Evolutionary conservation across 2,797 vertebrate species (phyloP).

Genomic region (Morus bassanus): DNA sequence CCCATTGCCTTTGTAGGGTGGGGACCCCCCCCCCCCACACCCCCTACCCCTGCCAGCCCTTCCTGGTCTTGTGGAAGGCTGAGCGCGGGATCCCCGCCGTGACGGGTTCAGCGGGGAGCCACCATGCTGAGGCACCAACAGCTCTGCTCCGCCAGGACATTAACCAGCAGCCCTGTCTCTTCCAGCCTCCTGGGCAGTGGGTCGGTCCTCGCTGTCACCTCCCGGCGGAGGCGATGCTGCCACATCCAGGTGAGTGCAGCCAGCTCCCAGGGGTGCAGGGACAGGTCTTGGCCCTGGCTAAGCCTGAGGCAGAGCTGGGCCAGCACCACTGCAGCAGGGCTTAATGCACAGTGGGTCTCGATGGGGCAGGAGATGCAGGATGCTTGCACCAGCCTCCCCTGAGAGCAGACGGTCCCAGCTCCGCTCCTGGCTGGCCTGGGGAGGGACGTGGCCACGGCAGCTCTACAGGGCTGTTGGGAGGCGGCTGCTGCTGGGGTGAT

Average conservation of each 20-base stretch:
- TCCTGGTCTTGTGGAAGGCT: rapidly evolving
- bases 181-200: slow-evolving; percentile 82
- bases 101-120: not conserved
- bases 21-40: not conserved
- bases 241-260: slow-evolving; percentile 68
- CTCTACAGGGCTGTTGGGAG: not conserved
- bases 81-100: not conserved
- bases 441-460: rapidly evolving
- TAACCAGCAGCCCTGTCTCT: not conserved
- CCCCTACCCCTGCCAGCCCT: not conserved
- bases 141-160: rapidly evolving
- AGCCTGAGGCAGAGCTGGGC: not conserved
- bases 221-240: slow-evolving; percentile 69
- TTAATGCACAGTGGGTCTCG: not conserved
- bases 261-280: not conserved
- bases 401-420: not conserved
- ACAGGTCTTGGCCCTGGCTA: not conserved
- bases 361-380: not conserved
- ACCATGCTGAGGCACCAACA: rapidly evolving
- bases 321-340: not conserved
- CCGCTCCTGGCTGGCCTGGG: rapidly evolving
- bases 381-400: rapidly evolving
- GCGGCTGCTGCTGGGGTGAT: not conserved
- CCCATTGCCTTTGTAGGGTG: not conserved
- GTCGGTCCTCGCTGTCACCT: slow-evolving; percentile 77